phyloP scores from a whole-genome alignment of 2,888 invertebrate genomes.

The Nebria brevicollis region DNA sequence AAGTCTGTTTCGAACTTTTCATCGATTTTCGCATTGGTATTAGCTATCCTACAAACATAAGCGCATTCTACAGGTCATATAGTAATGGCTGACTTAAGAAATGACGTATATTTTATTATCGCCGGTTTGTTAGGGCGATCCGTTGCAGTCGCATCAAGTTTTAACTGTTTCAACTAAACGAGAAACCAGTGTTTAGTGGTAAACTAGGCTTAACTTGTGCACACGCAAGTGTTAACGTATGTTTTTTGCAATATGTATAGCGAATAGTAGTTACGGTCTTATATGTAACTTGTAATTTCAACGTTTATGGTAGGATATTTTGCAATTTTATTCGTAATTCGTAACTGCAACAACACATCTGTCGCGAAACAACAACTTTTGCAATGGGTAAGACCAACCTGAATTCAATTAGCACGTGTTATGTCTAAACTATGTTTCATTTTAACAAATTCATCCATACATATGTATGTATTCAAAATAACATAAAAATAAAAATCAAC shows the following conservation, averaged over 20 bases:
- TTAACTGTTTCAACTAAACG: neutral
- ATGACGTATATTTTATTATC: conserved; percentile 16
- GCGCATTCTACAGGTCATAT: conserved; percentile 39
- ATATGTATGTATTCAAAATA: neutral
- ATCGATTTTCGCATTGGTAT: conserved; percentile 36
- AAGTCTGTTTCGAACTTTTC: neutral
- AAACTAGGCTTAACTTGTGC: neutral
- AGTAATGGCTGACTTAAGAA: conserved; percentile 2
- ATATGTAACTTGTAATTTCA: neutral
- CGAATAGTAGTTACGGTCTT: neutral
- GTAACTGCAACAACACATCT: neutral
- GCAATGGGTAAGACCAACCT: no score
- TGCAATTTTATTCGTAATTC: neutral
- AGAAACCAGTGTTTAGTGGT: neutral
- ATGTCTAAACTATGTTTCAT: neutral
- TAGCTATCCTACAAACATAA: conserved; percentile 31
- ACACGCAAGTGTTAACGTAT: neutral
- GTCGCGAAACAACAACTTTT: no score
- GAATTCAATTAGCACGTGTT: neutral
- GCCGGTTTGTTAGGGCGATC: neutral
- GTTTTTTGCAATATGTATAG: neutral
- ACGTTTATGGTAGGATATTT: neutral
- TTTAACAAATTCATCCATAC: no score
- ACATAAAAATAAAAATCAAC: neutral
- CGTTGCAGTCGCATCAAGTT: neutral